Conservation (phyloP, 2,113 vertebrate genomes). For the Numida meleagris region DNA sequence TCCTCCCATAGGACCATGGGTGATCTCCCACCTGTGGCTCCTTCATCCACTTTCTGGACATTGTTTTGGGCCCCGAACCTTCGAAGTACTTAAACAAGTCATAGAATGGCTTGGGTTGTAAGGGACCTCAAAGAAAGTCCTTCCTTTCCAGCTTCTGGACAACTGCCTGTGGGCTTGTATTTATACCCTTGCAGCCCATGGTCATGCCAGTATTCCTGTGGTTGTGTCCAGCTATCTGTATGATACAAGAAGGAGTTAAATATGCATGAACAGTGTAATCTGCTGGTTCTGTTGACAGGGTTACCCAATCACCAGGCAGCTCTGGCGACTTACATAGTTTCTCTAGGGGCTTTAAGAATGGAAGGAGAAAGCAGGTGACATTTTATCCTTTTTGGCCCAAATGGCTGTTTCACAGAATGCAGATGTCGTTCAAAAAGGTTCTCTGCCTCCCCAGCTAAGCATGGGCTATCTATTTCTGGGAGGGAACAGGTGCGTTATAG, state of each 20-base stretch:
- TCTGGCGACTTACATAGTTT: background rate
- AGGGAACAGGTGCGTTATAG: accelerated
- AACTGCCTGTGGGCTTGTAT: background rate
- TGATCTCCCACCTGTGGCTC: background rate
- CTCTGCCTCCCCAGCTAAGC: background rate
- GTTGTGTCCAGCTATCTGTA: background rate
- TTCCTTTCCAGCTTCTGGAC: background rate
- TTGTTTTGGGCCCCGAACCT: background rate
- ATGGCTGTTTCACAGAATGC: background rate
- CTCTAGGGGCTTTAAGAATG: background rate
- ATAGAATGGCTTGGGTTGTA: too few relatives aligned
- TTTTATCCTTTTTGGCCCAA: background rate
- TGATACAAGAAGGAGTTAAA: background rate
- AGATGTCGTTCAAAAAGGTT: background rate
- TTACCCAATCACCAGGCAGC: background rate
- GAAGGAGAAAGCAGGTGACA: background rate
- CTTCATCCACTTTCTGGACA: background rate
- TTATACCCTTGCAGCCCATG: background rate
- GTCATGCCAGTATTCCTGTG: background rate
- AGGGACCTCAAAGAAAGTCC: background rate
- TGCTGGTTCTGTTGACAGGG: background rate
- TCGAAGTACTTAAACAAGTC: background rate
- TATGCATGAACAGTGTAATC: background rate
- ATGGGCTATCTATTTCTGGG: background rate
- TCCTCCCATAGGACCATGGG: accelerated